phyloP scores from a whole-genome alignment of 2,113 vertebrate species.

The Nyctibius bracteatus region DNA sequence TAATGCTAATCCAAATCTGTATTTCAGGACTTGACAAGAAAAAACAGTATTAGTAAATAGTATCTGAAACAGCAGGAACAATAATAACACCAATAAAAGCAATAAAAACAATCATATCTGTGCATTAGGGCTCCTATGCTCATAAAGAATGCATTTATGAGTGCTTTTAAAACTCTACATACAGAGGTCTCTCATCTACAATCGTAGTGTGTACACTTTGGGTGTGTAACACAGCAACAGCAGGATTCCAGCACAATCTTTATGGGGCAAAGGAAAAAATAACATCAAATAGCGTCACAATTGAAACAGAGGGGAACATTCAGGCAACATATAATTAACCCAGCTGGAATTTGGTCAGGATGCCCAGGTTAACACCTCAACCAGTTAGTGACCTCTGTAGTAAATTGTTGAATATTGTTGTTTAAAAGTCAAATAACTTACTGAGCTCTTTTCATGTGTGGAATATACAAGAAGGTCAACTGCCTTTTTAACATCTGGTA shows the following conservation, averaged over 20 bases:
- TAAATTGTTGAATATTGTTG: slow-evolving; percentile 48
- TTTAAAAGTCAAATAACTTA: slow-evolving; percentile 60
- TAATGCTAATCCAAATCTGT: neutral
- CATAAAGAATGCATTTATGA: slow-evolving; percentile 1
- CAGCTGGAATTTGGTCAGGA: slow-evolving; percentile 32
- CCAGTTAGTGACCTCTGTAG: neutral
- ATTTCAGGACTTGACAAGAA: neutral
- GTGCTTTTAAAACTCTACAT: neutral
- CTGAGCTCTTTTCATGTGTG: slow-evolving; percentile 49
- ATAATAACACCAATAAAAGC: neutral
- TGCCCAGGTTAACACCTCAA: slow-evolving; percentile 49
- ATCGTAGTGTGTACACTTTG: neutral
- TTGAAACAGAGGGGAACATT: neutral
- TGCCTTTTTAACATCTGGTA: slow-evolving; percentile 65
- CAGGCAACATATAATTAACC: neutral
- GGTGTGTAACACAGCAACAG: neutral
- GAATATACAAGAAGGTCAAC: slow-evolving; percentile 63
- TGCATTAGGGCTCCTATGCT: neutral
- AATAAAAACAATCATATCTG: neutral
- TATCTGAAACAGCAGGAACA: neutral
- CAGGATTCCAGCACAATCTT: neutral
- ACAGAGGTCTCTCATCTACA: neutral
- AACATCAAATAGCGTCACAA: neutral
- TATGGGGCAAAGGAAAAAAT: neutral
- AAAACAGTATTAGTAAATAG: neutral